phyloP scores from a whole-genome alignment of 2,113 vertebrate genomes.

The Isurus oxyrinchus region DNA sequence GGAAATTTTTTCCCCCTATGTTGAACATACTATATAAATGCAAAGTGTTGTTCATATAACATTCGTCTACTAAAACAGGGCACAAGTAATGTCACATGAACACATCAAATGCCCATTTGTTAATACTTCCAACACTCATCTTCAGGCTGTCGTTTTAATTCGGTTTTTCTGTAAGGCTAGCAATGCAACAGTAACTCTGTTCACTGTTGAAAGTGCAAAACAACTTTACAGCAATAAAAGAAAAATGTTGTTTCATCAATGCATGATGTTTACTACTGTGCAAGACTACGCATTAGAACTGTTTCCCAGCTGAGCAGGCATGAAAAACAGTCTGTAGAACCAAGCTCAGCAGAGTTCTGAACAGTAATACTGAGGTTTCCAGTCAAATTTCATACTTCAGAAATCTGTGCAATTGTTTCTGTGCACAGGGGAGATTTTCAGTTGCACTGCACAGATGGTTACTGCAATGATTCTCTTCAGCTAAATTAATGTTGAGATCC shows the following conservation, averaged over 20 bases:
- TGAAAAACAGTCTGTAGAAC: neutral
- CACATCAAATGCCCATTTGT: neutral
- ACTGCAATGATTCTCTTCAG: neutral
- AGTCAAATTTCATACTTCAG: neutral
- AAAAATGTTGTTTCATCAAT: neutral
- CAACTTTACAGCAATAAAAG: neutral
- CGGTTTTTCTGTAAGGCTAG: neutral
- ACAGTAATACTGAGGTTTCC: neutral
- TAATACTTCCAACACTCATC: neutral
- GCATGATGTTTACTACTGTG: neutral
- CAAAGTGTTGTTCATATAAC: too few species aligned
- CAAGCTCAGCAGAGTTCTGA: neutral
- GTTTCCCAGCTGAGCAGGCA: neutral
- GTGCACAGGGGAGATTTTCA: neutral
- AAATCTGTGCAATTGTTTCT: neutral
- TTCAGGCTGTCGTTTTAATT: neutral
- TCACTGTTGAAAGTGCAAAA: neutral
- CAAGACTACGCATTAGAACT: neutral
- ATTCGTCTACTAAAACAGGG: too few species aligned
- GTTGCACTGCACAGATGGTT: neutral
- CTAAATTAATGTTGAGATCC: neutral
- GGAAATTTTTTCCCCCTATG: too few species aligned
- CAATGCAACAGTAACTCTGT: neutral
- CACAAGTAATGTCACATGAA: too few species aligned
- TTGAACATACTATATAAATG: too few species aligned